Conservation (phyloP, 2,113 vertebrate genomes). For the Hypanus sabinus region DNA sequence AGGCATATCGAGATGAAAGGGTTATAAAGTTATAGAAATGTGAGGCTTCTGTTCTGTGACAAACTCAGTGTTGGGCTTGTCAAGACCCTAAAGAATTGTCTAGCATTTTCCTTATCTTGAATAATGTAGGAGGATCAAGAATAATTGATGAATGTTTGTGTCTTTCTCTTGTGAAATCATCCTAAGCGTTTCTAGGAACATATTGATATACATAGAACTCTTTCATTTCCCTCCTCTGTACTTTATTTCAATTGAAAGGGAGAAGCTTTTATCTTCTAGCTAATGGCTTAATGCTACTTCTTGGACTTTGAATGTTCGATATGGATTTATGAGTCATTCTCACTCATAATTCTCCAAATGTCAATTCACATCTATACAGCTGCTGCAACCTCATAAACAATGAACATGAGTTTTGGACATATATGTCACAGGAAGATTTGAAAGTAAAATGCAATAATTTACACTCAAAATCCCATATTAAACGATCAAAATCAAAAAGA, state of each 20-base stretch:
- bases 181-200: background rate
- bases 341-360: background rate
- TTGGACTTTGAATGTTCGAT: background rate
- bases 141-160: background rate
- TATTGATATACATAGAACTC: background rate
- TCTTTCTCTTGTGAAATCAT: constrained; percentile 16
- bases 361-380: background rate
- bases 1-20: background rate
- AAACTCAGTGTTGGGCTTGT: background rate
- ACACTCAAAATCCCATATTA: background rate
- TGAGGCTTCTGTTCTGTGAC: background rate
- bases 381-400: background rate
- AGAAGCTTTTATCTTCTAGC: background rate
- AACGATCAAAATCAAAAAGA: background rate
- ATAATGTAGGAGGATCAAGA: background rate
- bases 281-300: background rate
- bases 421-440: background rate
- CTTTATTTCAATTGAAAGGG: background rate
- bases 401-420: background rate
- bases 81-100: background rate
- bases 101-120: background rate
- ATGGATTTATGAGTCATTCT: background rate
- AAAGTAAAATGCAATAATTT: background rate
- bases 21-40: background rate
- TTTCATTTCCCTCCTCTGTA: background rate